Base-by-base conservation (phyloP, 2,113 vertebrate genomes). In the Ptychochromis oligacanthus region DNA sequence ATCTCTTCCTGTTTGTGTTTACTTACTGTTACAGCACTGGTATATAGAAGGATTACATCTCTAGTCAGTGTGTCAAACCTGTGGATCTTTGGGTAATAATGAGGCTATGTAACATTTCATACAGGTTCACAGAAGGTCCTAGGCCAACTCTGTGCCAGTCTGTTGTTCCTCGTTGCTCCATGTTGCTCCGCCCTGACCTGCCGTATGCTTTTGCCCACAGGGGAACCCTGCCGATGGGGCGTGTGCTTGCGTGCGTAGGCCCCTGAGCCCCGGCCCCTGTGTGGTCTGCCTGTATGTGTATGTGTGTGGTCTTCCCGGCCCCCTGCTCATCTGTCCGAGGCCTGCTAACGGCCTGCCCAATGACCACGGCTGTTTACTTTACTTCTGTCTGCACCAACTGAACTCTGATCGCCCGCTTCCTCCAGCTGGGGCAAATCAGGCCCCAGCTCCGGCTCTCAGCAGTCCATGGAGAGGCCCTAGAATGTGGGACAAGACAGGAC, bases 351-450 rank as follows among this genome's bases (percentile, higher is more conserved):
- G 98, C 97, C 97, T 97, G 97, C 97, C 95, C 96, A 96, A 96
- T 97, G 97, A 97, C 97, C 97, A 97, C 95, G 96, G 86, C 95
- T 99, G 98, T 99, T 99, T 99, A 99, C 98, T 97, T 99, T 98
- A 98, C 97, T 96, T 97, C 97, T 97, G 97, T 99, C 97, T 98
- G 97, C 98, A 97, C 96, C 97, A 94, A 94, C 96, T 96, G 96
- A 96, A 95, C 96, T 96, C 96, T 93, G 96, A 96, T 96, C 94
- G 94, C 96, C 96, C 97, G 96, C 96, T 97, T 97, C 96, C 96
- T 97, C 97, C 98, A 99, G 98, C 98, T 99, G 98, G 96, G 94
- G 96, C 96, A 96, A 95, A 97, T 99, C 98, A 99, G 97, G 95
- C 94, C 92, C 95, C 90, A 91, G 94, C 91, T 91, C 85, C 67